Evolutionary conservation across 2,888 invertebrate species (phyloP).

Genomic region (Yponomeuta sedellus): DNA sequence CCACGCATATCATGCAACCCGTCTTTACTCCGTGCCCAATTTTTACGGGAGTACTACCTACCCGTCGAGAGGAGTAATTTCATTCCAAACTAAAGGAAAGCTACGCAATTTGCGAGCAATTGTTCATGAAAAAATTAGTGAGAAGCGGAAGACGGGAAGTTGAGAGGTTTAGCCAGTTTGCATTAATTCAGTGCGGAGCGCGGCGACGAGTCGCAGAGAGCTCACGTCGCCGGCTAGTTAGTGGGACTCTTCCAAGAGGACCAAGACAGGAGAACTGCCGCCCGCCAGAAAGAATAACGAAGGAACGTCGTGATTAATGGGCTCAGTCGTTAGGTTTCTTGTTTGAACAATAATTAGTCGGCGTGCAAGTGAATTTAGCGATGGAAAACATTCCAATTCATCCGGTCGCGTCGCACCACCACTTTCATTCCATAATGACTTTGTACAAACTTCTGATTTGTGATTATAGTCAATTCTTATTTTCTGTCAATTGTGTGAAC

Average conservation of each 20-base stretch:
- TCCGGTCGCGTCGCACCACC: constrained; percentile 22
- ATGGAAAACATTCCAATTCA: constrained; percentile 48
- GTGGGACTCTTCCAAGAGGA: background rate
- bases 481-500: constrained; percentile 53
- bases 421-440: constrained; percentile 48
- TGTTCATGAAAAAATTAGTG: constrained; percentile 9
- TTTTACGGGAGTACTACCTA: constrained; percentile 7
- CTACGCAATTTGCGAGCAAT: constrained; percentile 1
- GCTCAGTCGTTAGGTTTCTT: constrained; percentile 50
- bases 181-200: constrained; percentile 7
- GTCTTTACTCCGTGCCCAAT: constrained; percentile 8
- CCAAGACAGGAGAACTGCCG: constrained; percentile 26
- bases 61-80: background rate
- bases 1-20: constrained; percentile 11
- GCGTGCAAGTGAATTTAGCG: constrained; percentile 42
- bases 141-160: background rate
- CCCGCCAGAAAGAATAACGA: constrained; percentile 30
- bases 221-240: constrained; percentile 4
- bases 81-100: background rate
- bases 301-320: constrained; percentile 46
- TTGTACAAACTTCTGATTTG: constrained; percentile 68
- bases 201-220: background rate
- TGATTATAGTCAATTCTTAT: constrained; percentile 68
- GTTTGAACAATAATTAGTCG: constrained; percentile 60
- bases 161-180: constrained; percentile 11